Evolutionary conservation across 2,113 vertebrate species (phyloP), one percentile per base, ranked within the genome.

Genomic region (Dicrurus megarhynchus): DNA sequence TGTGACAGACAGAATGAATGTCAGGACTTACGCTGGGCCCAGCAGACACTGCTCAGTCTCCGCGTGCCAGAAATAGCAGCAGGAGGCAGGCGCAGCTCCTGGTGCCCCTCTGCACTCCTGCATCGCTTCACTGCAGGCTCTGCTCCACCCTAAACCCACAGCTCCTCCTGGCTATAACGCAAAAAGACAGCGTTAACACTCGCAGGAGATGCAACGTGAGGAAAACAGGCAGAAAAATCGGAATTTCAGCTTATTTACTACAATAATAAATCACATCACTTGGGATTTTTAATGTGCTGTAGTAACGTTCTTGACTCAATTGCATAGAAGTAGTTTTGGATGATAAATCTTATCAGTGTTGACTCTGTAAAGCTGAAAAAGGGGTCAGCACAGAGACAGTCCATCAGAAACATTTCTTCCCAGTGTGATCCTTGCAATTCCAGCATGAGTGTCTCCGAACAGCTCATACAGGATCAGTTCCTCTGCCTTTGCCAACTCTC

Each of bases 1-100:
- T 8, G 65, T 74, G 95, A 59, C 42, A 77, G 82, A 3, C 27
- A 77, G 82, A 11, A 78, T 5, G 59, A 74, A 26, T 22, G 75
- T 69, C 87, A 74, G 91, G 95, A 69, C 95, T 97, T 61, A 24
- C 23, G 16, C 57, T 75, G 78, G 92, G 94, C 89, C 64, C 60
- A 9, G 65, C 63, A 23, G 32, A 57, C 73, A 1, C 68, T 13
- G 95, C 82, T 93, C 74, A 26, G 84, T 10, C 37, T 80, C 95
- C 64, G 69, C 7, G 21, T 26, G 85, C 86, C 91, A 85, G 87
- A 37, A 93, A 87, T 13, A 96, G 90, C 87, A 81, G 61, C 65
- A 2, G 95, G 82, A 93, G 11, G 59, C 52, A 61, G 85, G 96
- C 52, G 24, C 64, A 77, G 90, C 69, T 89, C 61, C 85, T 10